Percentiles rank a stretch among this genome's conserved stretches.
These are phyloP conservation scores for Acleris literana DNA, from an alignment of 2,888 invertebrate genomes.

Conservation along the genomic window DNA sequence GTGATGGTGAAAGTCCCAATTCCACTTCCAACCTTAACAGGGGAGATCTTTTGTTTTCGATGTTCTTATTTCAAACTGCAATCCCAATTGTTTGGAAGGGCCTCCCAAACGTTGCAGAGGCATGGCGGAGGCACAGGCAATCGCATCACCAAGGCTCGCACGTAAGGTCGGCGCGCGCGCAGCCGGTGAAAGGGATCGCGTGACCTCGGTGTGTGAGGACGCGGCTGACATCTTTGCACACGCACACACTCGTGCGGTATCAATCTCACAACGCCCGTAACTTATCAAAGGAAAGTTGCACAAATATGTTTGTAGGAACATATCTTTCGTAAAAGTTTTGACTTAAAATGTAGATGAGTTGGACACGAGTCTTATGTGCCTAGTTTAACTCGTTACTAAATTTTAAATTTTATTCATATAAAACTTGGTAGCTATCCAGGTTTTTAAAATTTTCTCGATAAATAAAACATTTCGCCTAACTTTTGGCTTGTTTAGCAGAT, in stretches of 20 bases:
- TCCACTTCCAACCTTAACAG: too few relatives aligned
- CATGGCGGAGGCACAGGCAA: slow-evolving; percentile 38
- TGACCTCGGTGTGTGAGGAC: slow-evolving; percentile 70
- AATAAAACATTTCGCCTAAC: slow-evolving; percentile 32
- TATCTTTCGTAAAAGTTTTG: neutral
- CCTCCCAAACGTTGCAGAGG: slow-evolving; percentile 12
- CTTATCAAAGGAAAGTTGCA: slow-evolving; percentile 53
- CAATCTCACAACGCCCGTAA: slow-evolving; percentile 44
- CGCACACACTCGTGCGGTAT: slow-evolving; percentile 13
- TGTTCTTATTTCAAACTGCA: neutral
- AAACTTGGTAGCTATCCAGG: slow-evolving; percentile 30
- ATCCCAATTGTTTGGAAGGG: slow-evolving; percentile 12
- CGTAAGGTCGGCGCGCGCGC: slow-evolving; percentile 68
- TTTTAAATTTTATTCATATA: slow-evolving; percentile 16
- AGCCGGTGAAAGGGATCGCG: slow-evolving; percentile 75
- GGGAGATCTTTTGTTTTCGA: neutral
- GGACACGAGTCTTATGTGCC: too few relatives aligned
- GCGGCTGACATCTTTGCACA: slow-evolving; percentile 35
- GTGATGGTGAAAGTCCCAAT: too few relatives aligned
- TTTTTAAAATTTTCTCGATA: slow-evolving; percentile 28
- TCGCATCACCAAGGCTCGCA: slow-evolving; percentile 70
- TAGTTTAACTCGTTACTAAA: slow-evolving; percentile 12
- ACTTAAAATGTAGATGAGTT: too few relatives aligned
- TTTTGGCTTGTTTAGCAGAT: slow-evolving; percentile 24
- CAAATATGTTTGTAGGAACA: neutral